Conservation (phyloP, 2,888 invertebrate genomes). For the Cerceris rybyensis region DNA sequence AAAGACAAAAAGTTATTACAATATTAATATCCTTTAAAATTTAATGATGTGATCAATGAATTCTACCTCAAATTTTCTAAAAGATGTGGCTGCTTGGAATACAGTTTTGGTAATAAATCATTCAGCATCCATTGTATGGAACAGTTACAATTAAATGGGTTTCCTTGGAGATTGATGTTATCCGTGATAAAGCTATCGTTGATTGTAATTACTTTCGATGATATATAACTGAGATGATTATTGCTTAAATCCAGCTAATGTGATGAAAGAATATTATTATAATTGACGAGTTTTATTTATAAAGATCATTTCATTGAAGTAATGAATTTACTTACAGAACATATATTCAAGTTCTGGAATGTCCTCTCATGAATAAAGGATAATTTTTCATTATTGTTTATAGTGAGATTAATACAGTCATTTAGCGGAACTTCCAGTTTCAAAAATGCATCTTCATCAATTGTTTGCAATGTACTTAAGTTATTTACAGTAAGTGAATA, state of each 20-base stretch:
- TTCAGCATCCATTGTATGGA: slow-evolving; percentile 85
- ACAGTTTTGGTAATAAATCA: slow-evolving; percentile 83
- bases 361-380: slow-evolving; percentile 77
- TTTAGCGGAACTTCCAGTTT: slow-evolving; percentile 77
- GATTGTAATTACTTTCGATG: slow-evolving; percentile 75
- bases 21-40: not conserved
- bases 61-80: slow-evolving; percentile 83
- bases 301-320: not conserved
- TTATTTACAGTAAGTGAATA: slow-evolving; percentile 81
- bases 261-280: not conserved
- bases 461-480: slow-evolving; percentile 60
- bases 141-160: slow-evolving; percentile 86
- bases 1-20: slow-evolving; percentile 11
- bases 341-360: slow-evolving; percentile 82
- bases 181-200: slow-evolving; percentile 81
- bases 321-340: slow-evolving; percentile 82
- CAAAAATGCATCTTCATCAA: slow-evolving; percentile 82
- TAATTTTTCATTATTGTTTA: slow-evolving; percentile 82
- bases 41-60: not conserved
- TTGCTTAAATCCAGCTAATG: slow-evolving; percentile 84
- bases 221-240: slow-evolving; percentile 82
- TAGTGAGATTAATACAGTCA: slow-evolving; percentile 83
- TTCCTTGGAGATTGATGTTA: slow-evolving; percentile 84
- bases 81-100: slow-evolving; percentile 81
- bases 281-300: slow-evolving; percentile 69